phyloP scores from a whole-genome alignment of 2,888 invertebrate genomes.

The Mythimna pallens region DNA sequence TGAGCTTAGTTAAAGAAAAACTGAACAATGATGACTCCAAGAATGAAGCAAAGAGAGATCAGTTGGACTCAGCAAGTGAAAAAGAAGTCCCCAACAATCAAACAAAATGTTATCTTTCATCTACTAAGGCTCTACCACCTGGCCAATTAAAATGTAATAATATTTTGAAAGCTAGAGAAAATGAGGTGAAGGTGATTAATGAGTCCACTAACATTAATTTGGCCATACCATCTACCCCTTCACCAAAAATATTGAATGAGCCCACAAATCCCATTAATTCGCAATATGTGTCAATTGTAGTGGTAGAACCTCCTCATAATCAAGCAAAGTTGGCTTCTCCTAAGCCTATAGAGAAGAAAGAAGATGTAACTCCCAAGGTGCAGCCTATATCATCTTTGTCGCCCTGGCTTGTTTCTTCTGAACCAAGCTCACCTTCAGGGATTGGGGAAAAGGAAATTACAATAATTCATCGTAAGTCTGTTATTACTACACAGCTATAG shows the following conservation, averaged over 20 bases:
- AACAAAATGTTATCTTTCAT: conserved; percentile 92
- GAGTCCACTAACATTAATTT: conserved; percentile 85
- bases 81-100: conserved; percentile 93
- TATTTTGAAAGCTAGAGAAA: conserved; percentile 95
- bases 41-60: conserved; percentile 91
- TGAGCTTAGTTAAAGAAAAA: conserved; percentile 88
- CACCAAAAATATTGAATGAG: conserved; percentile 90
- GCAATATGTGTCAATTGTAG: conserved; percentile 88
- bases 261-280: conserved; percentile 84
- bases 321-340: conserved; percentile 81
- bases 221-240: conserved; percentile 86
- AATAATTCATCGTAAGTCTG: conserved; percentile 95
- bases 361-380: conserved; percentile 88
- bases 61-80: conserved; percentile 83
- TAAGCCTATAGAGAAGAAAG: conserved; percentile 88
- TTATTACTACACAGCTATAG: conserved; percentile 95
- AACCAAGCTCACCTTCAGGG: conserved; percentile 92
- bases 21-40: conserved; percentile 92
- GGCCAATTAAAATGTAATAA: conserved; percentile 97
- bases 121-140: conserved; percentile 94
- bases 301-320: conserved; percentile 85
- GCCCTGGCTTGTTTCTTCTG: conserved; percentile 95
- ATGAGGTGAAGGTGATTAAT: conserved; percentile 87
- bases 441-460: conserved; percentile 92
- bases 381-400: conserved; percentile 93